These are phyloP conservation scores for Carettochelys insculpta DNA, from an alignment of 2,113 vertebrate genomes.

Conservation along the genomic window DNA sequence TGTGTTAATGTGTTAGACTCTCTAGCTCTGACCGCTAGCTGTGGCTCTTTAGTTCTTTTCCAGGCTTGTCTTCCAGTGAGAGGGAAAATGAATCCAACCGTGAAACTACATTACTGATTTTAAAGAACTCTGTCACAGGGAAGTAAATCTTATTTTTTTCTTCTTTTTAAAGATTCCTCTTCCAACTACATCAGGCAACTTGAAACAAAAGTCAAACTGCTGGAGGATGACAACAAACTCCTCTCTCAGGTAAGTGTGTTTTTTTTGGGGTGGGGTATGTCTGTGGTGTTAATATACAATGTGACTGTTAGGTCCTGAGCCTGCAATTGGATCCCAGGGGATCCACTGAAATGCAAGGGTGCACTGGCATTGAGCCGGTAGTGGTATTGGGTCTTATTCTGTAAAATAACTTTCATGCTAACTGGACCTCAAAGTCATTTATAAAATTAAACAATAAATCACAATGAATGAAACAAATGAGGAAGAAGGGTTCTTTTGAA, in stretches of 20 bases:
- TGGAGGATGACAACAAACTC: slow-evolving; percentile 92
- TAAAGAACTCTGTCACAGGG: neutral
- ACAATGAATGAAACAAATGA: neutral
- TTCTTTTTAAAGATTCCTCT: slow-evolving; percentile 84
- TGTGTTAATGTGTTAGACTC: neutral
- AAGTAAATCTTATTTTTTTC: slow-evolving; percentile 1
- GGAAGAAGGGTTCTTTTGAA: too few relatives aligned
- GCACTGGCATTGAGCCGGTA: neutral
- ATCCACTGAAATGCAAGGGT: neutral
- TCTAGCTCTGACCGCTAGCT: slow-evolving; percentile 28
- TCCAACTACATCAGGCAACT: slow-evolving; percentile 93
- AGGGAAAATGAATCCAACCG: neutral
- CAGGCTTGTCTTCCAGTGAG: neutral
- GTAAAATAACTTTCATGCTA: neutral
- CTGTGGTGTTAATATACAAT: neutral
- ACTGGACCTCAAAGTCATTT: neutral
- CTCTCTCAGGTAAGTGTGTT: slow-evolving; percentile 89
- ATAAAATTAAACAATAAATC: neutral
- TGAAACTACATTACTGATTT: neutral
- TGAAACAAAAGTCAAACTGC: slow-evolving; percentile 92
- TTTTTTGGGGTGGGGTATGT: too few relatives aligned
- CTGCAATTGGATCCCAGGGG: neutral
- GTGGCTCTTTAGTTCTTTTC: neutral
- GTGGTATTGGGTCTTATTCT: neutral
- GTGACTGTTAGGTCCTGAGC: neutral